A percentile compares a stretch with the other conserved stretches of the same genome.
phyloP scores from a whole-genome alignment of 2,888 invertebrate species.

The Gasteruption jaculator region DNA sequence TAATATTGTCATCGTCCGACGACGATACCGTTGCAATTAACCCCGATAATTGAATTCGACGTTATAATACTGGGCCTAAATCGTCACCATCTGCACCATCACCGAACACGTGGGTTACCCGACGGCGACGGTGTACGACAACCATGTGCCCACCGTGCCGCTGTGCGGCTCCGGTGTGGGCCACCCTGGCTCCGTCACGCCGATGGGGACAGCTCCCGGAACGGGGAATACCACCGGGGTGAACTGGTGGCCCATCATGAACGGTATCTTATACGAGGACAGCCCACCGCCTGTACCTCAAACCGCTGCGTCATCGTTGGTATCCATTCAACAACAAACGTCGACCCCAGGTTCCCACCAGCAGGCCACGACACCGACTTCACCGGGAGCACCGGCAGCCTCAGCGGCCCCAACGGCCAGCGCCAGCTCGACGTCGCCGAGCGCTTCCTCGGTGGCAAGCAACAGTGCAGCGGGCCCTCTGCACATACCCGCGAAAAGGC shows the following conservation, averaged over 20 bases:
- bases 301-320: conserved; percentile 50
- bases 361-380: conserved; percentile 57
- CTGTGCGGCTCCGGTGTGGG: conserved; percentile 54
- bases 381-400: conserved; percentile 52
- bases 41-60: conserved; percentile 24
- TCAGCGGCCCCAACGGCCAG: conserved; percentile 55
- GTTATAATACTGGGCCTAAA: conserved; percentile 42
- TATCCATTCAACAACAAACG: conserved; percentile 45
- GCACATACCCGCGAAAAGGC: conserved; percentile 85
- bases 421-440: conserved; percentile 66
- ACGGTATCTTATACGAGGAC: conserved; percentile 76
- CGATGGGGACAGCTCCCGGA: conserved; percentile 66
- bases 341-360: conserved; percentile 51
- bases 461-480: conserved; percentile 71
- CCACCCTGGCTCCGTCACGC: conserved; percentile 51
- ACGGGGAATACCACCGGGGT: conserved; percentile 80
- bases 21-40: conserved; percentile 24
- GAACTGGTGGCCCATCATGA: conserved; percentile 79
- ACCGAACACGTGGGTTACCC: conserved; percentile 75
- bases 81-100: conserved; percentile 62
- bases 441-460: conserved; percentile 57
- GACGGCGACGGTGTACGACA: conserved; percentile 81
- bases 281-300: conserved; percentile 55
- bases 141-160: conserved; percentile 70
- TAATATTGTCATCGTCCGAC: conserved; percentile 17